Evolutionary conservation across 2,888 invertebrate genomes (phyloP), one percentile per base, ranked within the genome.

Genomic region (Fabriciana adippe): DNA sequence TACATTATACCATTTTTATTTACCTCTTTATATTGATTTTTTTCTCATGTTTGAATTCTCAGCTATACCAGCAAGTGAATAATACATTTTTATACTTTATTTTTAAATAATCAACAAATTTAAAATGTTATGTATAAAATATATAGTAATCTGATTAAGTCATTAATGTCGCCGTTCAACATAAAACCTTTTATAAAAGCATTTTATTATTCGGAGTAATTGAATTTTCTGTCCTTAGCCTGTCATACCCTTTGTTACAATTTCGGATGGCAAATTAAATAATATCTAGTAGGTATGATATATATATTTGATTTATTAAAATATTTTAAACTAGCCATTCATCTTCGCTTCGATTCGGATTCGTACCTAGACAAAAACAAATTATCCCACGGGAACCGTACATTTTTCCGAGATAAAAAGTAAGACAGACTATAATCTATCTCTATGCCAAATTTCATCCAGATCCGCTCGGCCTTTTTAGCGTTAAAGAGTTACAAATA

Each of bases 161-260:
- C 15, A 18, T 57, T 18, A 57, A 57, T 57, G 45, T 0, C 55
- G 3, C 45, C 57, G 45, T 57, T 47, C 18, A 47, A 57, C 47
- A 47, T 47, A 47, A 57, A 57, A 57, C 21, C 21, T 47, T 47
- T 57, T 15, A 47, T 57, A 4, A 57, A 47, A 21, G 47, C 21
- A 47, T 56, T 64, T 55, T 64, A 64, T 55, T 64, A 18, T 18
- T 45, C 45, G 6, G 35, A 55, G 15, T 48, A 64, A 64, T 35
- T 18, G 35, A 48, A 50, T 47, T 55, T 31, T 26, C 48, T 48
- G 35, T 35, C 55, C 55, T 64, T 35, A 64, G 35, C 31, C 55
- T 55, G 55, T 64, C 55, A 35, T 55, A 55, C 47, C 55, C 55
- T 55, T 64, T 31, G 47, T 63, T 63, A 55, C 47, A 55, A 55